A percentile compares a stretch with the other conserved stretches of the same genome.
These are phyloP conservation scores for Manis pentadactyla DNA, from an alignment of 2,797 vertebrate genomes.

Conservation along the genomic window DNA sequence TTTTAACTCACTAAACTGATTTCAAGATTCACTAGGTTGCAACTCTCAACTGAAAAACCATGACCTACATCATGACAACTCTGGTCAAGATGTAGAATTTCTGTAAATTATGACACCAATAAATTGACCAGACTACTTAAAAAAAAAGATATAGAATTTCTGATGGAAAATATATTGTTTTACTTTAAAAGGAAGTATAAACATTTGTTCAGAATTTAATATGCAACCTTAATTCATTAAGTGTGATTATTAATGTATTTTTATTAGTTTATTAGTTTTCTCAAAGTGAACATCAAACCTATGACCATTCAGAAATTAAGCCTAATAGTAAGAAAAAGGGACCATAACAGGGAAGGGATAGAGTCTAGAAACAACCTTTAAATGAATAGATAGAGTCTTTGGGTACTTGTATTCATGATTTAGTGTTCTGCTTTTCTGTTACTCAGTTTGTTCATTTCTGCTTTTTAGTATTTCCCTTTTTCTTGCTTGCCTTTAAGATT, in stretches of 20 bases:
- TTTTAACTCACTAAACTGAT: conserved; percentile 1
- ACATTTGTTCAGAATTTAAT: conserved; percentile 30
- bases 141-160: neutral
- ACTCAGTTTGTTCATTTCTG: conserved; percentile 57
- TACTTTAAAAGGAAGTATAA: conserved; percentile 47
- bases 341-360: neutral
- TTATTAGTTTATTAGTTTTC: neutral
- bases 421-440: conserved; percentile 58
- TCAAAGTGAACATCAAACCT: conserved; percentile 15
- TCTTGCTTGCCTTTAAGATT: conserved; percentile 19
- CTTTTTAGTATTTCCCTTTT: conserved; percentile 68
- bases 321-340: neutral
- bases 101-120: too few relatives aligned
- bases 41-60: neutral
- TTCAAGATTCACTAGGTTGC: neutral
- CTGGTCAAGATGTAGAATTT: neutral
- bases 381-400: neutral
- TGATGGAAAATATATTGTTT: neutral
- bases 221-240: conserved; percentile 6
- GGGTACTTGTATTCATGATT: neutral
- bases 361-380: conserved; percentile 32
- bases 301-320: neutral
- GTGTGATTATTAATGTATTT: conserved; percentile 19
- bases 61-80: neutral
- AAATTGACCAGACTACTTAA: too few relatives aligned